phyloP scores from a whole-genome alignment of 2,797 vertebrate genomes.

The Pipistrellus pipistrellus region DNA sequence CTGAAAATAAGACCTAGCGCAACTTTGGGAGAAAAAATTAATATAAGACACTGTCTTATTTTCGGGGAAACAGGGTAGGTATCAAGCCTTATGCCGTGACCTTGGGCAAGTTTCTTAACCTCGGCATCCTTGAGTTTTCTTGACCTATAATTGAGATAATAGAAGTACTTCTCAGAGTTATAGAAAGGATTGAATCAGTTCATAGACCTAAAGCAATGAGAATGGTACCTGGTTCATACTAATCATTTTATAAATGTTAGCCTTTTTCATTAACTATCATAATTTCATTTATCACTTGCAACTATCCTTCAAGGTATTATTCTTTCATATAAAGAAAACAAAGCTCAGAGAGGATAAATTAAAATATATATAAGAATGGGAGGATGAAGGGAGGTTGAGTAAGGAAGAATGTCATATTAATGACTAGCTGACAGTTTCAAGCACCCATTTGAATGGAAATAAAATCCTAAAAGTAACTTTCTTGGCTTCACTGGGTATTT shows the following conservation, averaged over 20 bases:
- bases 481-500: constrained; percentile 32
- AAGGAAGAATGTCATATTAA: not conserved
- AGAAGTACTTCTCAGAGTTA: not conserved
- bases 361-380: not conserved
- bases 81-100: not conserved
- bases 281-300: not conserved
- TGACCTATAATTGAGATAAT: not conserved
- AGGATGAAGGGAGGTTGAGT: not conserved
- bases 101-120: not conserved
- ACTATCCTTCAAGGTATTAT: not conserved
- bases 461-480: constrained; percentile 8
- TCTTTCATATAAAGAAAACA: not conserved
- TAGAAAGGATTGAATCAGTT: constrained; percentile 5
- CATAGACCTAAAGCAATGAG: not conserved
- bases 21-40: no score
- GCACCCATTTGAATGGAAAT: not conserved
- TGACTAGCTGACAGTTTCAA: not conserved
- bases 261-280: not conserved
- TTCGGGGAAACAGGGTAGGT: not conserved
- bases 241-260: not conserved
- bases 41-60: no score
- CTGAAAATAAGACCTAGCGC: no score
- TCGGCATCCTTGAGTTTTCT: not conserved
- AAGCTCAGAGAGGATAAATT: not conserved
- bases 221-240: not conserved